Evolutionary conservation across 2,113 vertebrate genomes (phyloP), one percentile per base, ranked within the genome.

Genomic region (Ophthalmolycus amberensis): DNA sequence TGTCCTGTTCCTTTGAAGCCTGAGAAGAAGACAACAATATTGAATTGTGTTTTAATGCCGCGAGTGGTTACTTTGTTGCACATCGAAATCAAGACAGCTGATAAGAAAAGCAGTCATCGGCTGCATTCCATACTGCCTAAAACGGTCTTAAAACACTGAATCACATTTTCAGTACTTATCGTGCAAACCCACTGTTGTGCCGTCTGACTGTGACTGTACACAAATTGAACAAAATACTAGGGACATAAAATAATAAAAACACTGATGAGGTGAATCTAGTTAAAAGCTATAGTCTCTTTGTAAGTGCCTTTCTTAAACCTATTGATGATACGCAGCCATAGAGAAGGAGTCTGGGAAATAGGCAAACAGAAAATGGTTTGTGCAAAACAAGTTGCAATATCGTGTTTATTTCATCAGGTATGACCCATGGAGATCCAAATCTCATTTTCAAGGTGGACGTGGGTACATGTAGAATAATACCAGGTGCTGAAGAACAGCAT

Each of bases 1-100:
- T 27, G 18, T 27, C 25, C 25, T 12, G 29, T 72, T 38, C 32
- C 42, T 80, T 75, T 80, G 42, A 75, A 77, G 64, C 15, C 64
- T 77, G 25, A 37, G 56, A 70, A 71, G 32, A 62, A 50, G 60
- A 20, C 18, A 32, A 46, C 34, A 71, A 18, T 20, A 60, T 34
- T 25, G 44, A 12, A 56, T 25, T 56, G 32, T 72, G 62, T 52
- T 87, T 48, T 46, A 71, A 72, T 27, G 32, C 22, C 63, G 37
- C 58, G 10, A 16, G 37, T 29, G 32, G 50, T 46, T 81, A 15
- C 12, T 46, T 18, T 25, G n/a, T 14, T 48, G 59, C 42, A 80
- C 60, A 76, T 69, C 18, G 48, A 50, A 70, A 75, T 15, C 1
- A 25, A 46, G 62, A 71, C 80, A 79, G 59, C 65, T 67, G 80